phyloP scores from a whole-genome alignment of 2,113 vertebrate species.

The Bolborhynchus lineola region DNA sequence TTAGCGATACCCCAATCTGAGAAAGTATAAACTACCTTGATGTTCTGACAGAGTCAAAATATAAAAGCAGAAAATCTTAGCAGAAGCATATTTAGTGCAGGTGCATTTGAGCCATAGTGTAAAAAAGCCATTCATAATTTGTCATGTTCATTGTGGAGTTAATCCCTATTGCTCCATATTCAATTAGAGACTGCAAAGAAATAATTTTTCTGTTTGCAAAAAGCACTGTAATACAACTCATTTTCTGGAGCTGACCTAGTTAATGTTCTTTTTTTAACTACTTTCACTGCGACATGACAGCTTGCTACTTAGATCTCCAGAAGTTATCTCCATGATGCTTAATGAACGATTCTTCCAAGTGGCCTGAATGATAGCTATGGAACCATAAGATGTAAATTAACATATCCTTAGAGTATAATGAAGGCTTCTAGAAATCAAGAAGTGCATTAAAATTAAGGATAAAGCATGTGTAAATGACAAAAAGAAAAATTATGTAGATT shows the following conservation, averaged over 20 bases:
- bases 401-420: slow-evolving; percentile 23
- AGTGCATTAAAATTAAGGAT: slow-evolving; percentile 25
- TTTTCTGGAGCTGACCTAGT: slow-evolving; percentile 42
- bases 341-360: slow-evolving; percentile 50
- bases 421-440: slow-evolving; percentile 41
- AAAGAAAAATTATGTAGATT: slow-evolving; percentile 11
- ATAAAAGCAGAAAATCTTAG: not conserved
- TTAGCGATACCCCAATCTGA: not conserved
- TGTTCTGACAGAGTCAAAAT: not conserved
- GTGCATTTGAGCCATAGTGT: not conserved
- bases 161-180: not conserved
- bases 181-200: not conserved
- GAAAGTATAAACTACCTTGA: not conserved
- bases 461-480: slow-evolving; percentile 29
- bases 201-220: not conserved
- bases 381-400: slow-evolving; percentile 13
- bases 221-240: not conserved
- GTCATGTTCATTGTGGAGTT: not conserved
- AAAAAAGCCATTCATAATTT: not conserved
- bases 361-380: slow-evolving; percentile 18
- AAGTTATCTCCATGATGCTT: slow-evolving; percentile 37
- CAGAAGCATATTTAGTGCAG: not conserved
- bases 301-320: slow-evolving; percentile 46
- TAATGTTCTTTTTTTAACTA: slow-evolving; percentile 48
- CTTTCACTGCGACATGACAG: slow-evolving; percentile 16